Conservation (phyloP, 2,113 vertebrate genomes). For the Clarias macrocephalus region DNA sequence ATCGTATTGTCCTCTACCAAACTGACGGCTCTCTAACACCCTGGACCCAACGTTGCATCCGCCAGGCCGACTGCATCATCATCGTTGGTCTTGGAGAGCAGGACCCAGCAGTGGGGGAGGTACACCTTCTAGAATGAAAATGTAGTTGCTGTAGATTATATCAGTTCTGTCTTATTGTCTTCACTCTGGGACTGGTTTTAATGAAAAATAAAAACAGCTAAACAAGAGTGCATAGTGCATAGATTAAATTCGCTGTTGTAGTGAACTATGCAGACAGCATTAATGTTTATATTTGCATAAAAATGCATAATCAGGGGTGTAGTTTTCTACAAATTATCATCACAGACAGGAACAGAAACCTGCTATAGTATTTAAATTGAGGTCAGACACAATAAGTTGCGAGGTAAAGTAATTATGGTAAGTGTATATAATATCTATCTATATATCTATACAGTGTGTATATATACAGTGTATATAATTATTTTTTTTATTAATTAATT, state of each 20-base stretch:
- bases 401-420: no score
- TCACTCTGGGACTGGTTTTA: not conserved
- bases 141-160: not conserved
- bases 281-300: not conserved
- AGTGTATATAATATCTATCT: no score
- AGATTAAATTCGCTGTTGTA: not conserved
- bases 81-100: conserved; percentile 93
- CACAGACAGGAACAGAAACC: not conserved
- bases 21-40: conserved; percentile 85
- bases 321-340: not conserved
- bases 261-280: not conserved
- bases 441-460: no score
- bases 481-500: no score
- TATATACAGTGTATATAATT: no score
- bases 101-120: conserved; percentile 90
- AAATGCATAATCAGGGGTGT: not conserved
- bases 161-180: not conserved
- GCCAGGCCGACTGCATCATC: conserved; percentile 93
- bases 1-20: conserved; percentile 94
- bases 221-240: not conserved
- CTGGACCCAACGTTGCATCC: conserved; percentile 93
- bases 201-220: not conserved
- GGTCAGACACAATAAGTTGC: not conserved
- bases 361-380: not conserved
- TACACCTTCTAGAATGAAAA: conserved; percentile 53